Evolutionary conservation across 2,113 vertebrate species (phyloP).

Genomic region (Podocnemis expansa): DNA sequence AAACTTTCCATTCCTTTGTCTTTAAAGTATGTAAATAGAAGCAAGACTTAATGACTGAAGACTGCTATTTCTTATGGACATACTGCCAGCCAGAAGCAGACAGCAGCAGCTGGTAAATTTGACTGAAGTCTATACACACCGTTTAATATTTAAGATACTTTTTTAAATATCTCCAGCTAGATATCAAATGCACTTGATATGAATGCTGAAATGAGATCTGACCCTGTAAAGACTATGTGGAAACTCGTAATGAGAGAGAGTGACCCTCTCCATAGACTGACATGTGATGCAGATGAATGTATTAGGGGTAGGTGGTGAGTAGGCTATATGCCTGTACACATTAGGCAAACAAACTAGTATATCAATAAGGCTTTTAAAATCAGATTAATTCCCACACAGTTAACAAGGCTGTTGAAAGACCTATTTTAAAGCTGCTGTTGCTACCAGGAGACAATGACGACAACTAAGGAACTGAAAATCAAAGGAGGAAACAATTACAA

Average conservation of each 20-base stretch:
- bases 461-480: slow-evolving; percentile 79
- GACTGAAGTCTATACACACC: neutral
- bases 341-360: neutral
- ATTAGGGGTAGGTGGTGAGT: neutral
- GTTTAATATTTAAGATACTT: neutral
- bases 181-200: neutral
- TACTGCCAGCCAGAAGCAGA: neutral
- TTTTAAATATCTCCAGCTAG: neutral
- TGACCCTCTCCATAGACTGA: neutral
- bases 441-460: slow-evolving; percentile 74
- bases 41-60: neutral
- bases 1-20: neutral
- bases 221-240: neutral
- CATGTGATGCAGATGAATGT: neutral
- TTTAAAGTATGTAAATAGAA: neutral
- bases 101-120: neutral
- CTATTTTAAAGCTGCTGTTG: slow-evolving; percentile 71
- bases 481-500: slow-evolving; percentile 79
- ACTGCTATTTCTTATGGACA: fast-evolving
- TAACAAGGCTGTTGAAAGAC: slow-evolving; percentile 75
- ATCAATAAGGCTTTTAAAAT: slow-evolving; percentile 68
- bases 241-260: neutral
- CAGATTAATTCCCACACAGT: slow-evolving; percentile 76
- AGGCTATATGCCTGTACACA: neutral
- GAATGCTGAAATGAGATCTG: neutral